Evolutionary conservation across 2,113 vertebrate genomes (phyloP), one percentile per base, ranked within the genome.

Genomic region (Hiodon alosoides): DNA sequence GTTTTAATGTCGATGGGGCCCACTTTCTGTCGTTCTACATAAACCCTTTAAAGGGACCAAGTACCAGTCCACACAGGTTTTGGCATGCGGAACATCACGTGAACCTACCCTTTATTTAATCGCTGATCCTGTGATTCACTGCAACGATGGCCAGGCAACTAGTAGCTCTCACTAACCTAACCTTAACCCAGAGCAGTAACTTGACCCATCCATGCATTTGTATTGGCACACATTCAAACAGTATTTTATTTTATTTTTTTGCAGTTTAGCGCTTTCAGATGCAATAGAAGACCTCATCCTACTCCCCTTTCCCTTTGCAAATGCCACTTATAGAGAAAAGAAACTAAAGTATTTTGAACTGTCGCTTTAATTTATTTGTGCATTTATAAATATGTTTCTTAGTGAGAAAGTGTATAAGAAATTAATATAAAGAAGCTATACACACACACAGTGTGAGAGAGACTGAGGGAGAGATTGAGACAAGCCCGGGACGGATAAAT

Each of bases 21-120:
- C 83, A 67, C 71, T 71, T 78, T 78, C 79, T 81, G 75, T 82
- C 80, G 84, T 86, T 90, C 73, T 76, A 81, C 85, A 82, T 86
- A 88, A 88, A 87, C 85, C 81, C 84, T 87, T 87, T 80, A 83
- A 88, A 87, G 88, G 90, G 90, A 90, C 90, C 89, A 91, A 73
- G 86, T 67, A 74, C 8, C 52, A 71, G 64, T 50, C 5, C 9
- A 31, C 72, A 79, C 71, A 53, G 69, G 69, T 47, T 75, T 51
- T 72, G 79, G 73, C 71, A 75, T 79, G 76, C 76, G 4, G 8
- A 66, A 83, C 67, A 69, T 6, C 52, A n/a, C 7, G 13, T 10
- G 47, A 51, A 52, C 52, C 48, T 69, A 53, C 51, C 3, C 48
- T 52, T 2, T 69, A 48, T 53, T n/a, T 31, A 31, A 67, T 74